phyloP scores from a whole-genome alignment of 2,888 invertebrate genomes.

The Gymnocheta viridis region DNA sequence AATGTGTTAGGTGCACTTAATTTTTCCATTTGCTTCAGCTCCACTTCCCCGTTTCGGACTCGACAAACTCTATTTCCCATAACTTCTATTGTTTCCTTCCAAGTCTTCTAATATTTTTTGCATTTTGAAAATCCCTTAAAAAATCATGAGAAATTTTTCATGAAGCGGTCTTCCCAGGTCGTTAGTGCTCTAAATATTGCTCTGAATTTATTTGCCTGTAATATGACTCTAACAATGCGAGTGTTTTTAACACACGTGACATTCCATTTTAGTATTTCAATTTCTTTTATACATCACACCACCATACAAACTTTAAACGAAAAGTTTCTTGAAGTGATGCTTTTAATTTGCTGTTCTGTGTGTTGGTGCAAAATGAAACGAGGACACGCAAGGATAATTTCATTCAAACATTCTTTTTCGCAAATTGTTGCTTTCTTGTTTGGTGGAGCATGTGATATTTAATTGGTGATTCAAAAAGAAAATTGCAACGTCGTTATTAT shows the following conservation, averaged over 20 bases:
- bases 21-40: too few relatives aligned
- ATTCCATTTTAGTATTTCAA: conserved; percentile 42
- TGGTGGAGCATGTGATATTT: conserved; percentile 79
- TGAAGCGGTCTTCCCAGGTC: background rate
- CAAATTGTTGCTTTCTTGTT: conserved; percentile 78
- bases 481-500: conserved; percentile 21
- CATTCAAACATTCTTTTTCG: conserved; percentile 47
- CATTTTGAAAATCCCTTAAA: too few relatives aligned
- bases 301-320: conserved; percentile 20
- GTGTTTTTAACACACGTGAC: conserved; percentile 61
- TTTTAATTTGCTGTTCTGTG: conserved; percentile 58
- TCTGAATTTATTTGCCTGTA: background rate
- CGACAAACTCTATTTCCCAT: too few relatives aligned
- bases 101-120: too few relatives aligned
- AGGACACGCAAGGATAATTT: conserved; percentile 51
- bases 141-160: background rate
- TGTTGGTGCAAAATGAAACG: conserved; percentile 26
- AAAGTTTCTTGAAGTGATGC: conserved; percentile 60
- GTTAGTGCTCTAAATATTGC: background rate
- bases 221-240: conserved; percentile 3
- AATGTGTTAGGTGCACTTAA: too few relatives aligned
- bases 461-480: conserved; percentile 74
- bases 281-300: conserved; percentile 6
- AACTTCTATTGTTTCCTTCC: too few relatives aligned
- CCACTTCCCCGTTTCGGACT: too few relatives aligned